A percentile compares a stretch with the other conserved stretches of the same genome.
Evolutionary conservation across 2,888 invertebrate genomes (phyloP).

Genomic region (Drosophila infuscata): DNA sequence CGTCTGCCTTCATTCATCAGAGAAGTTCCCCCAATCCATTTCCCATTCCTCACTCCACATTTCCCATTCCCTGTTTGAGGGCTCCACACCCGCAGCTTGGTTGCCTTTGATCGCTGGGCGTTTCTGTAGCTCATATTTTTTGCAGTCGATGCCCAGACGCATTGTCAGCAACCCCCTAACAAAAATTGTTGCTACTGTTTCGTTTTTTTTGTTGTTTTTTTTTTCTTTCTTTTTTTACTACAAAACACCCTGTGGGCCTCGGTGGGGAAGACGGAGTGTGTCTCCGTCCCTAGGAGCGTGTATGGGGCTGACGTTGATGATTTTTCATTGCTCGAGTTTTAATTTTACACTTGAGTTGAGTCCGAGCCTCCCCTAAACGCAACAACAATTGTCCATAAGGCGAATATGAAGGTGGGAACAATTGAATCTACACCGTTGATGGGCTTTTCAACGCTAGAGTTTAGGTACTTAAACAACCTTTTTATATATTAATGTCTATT

Average conservation of each 20-base stretch:
- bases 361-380: constrained; percentile 52
- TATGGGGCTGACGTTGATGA: constrained; percentile 79
- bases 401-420: constrained; percentile 20
- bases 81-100: constrained; percentile 60
- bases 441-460: not conserved
- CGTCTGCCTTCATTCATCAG: constrained; percentile 54
- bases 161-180: constrained; percentile 58
- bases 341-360: constrained; percentile 84
- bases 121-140: constrained; percentile 66
- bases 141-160: constrained; percentile 33
- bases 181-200: constrained; percentile 64
- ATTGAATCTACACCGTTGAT: not conserved
- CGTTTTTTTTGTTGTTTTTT: constrained; percentile 23
- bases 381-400: constrained; percentile 30
- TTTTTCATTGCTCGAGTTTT: constrained; percentile 84
- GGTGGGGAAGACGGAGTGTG: not conserved
- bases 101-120: constrained; percentile 74
- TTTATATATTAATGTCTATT: not conserved
- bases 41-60: not conserved
- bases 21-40: constrained; percentile 8
- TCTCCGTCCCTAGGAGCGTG: constrained; percentile 21
- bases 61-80: not conserved
- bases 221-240: not conserved
- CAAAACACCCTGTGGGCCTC: constrained; percentile 33
- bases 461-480: not conserved